Evolutionary conservation across 2,888 invertebrate genomes (phyloP).

Genomic region (Artemia sp.): DNA sequence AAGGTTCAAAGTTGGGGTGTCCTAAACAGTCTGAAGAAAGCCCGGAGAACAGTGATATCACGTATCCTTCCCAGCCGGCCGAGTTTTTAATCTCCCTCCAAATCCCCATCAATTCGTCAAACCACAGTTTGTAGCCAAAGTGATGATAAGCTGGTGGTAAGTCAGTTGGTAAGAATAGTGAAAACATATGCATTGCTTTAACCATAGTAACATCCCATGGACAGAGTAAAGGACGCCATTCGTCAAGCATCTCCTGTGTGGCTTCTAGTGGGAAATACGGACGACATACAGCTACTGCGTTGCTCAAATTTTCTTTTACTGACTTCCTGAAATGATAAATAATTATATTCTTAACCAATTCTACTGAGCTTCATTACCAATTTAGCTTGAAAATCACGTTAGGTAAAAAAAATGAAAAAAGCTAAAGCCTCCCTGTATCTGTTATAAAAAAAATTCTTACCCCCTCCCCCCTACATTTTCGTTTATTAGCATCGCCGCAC

Average conservation of each 20-base stretch:
- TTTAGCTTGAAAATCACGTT: background rate
- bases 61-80: slow-evolving; percentile 49
- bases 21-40: slow-evolving; percentile 58
- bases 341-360: too few relatives aligned
- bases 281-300: slow-evolving; percentile 24
- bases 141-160: slow-evolving; percentile 44
- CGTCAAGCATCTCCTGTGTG: slow-evolving; percentile 68
- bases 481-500: too few relatives aligned
- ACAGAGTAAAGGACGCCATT: slow-evolving; percentile 58
- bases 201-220: slow-evolving; percentile 44
- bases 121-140: slow-evolving; percentile 52
- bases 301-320: slow-evolving; percentile 8
- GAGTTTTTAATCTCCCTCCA: slow-evolving; percentile 61
- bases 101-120: slow-evolving; percentile 54
- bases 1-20: slow-evolving; percentile 42
- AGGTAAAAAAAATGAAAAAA: background rate
- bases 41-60: slow-evolving; percentile 54
- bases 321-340: background rate
- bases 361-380: too few relatives aligned
- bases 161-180: slow-evolving; percentile 58
- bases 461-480: too few relatives aligned
- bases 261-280: slow-evolving; percentile 54
- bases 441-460: too few relatives aligned
- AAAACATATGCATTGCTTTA: slow-evolving; percentile 42
- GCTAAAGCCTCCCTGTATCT: too few relatives aligned